A percentile compares a stretch with the other conserved stretches of the same genome.
These are phyloP conservation scores for Ceyx cyanopectus DNA, from an alignment of 2,113 vertebrate species.

Conservation along the genomic window DNA sequence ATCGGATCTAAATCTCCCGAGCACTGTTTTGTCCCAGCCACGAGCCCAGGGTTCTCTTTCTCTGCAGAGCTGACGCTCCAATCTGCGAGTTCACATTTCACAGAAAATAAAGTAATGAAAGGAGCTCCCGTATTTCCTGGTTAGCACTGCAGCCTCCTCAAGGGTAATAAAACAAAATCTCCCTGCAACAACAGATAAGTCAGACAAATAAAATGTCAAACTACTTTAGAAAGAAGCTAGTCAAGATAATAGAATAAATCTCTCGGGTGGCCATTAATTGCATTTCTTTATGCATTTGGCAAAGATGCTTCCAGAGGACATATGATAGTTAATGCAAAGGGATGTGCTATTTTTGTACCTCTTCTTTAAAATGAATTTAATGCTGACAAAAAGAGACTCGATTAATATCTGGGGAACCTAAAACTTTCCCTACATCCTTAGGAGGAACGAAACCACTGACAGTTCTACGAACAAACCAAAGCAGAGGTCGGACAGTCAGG, in stretches of 20 bases:
- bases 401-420: not conserved
- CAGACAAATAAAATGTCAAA: conserved; percentile 60
- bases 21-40: not conserved
- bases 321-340: conserved; percentile 26
- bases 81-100: not conserved
- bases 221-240: conserved; percentile 49
- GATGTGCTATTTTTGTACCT: conserved; percentile 20
- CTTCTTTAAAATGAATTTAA: conserved; percentile 24
- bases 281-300: not conserved
- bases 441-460: not conserved
- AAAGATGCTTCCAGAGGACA: conserved; percentile 5
- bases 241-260: conserved; percentile 52
- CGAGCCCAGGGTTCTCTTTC: not conserved
- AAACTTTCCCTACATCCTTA: not conserved
- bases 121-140: not conserved
- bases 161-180: conserved; percentile 58
- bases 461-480: not conserved
- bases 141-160: conserved; percentile 55
- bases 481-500: not conserved
- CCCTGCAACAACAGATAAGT: conserved; percentile 45
- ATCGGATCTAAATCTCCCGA: not conserved
- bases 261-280: conserved; percentile 40
- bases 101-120: not conserved
- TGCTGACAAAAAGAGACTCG: not conserved
- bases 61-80: not conserved